Evolutionary conservation across 2,888 invertebrate genomes (phyloP).

Genomic region (Melipona bicolor): DNA sequence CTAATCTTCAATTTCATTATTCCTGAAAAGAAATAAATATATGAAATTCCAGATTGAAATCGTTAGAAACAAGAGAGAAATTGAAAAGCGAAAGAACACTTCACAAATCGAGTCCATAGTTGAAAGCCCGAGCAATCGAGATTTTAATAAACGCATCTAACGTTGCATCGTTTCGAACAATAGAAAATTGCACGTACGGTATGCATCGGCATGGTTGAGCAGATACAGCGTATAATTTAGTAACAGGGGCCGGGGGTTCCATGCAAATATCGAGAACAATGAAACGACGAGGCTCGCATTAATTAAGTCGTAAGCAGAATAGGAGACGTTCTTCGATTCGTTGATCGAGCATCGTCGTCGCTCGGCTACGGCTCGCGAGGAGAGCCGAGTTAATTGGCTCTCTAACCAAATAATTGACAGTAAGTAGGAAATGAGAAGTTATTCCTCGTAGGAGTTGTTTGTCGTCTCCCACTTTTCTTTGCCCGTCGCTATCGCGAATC

Average conservation of each 20-base stretch:
- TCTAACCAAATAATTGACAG: conserved; percentile 63
- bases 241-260: conserved; percentile 29
- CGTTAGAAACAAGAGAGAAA: not conserved
- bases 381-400: conserved; percentile 59
- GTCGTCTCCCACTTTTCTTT: conserved; percentile 57
- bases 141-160: conserved; percentile 38
- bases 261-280: conserved; percentile 59
- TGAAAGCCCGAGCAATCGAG: conserved; percentile 4
- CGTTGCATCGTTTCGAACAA: conserved; percentile 20
- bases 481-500: conserved; percentile 37
- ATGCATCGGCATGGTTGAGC: conserved; percentile 32
- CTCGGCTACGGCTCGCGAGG: conserved; percentile 33
- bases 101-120: not conserved
- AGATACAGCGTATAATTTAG: conserved; percentile 47
- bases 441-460: conserved; percentile 62
- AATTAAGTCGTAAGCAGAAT: conserved; percentile 57
- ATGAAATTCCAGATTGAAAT: not conserved
- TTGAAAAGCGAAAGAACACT: not conserved
- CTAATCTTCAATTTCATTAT: not conserved
- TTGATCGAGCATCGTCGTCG: conserved; percentile 45
- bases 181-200: conserved; percentile 23
- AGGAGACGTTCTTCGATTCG: conserved; percentile 57
- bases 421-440: conserved; percentile 63
- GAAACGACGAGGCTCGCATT: conserved; percentile 57
- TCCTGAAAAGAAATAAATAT: not conserved